Evolutionary conservation across 2,113 vertebrate genomes (phyloP).

Genomic region (Epinephelus lanceolatus): DNA sequence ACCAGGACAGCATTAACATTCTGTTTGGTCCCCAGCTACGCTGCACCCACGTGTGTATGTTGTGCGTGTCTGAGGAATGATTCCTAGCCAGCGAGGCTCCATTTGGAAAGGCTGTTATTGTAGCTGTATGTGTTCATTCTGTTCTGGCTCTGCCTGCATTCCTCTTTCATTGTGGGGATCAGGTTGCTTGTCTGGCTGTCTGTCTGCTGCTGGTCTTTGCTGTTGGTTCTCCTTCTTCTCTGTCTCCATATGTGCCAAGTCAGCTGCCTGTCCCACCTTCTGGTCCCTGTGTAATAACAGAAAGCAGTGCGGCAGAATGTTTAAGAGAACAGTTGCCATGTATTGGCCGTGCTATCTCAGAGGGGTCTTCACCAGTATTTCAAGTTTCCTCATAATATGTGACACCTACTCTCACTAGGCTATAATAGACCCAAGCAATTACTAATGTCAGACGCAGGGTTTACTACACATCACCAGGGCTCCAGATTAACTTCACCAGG

Average conservation of each 20-base stretch:
- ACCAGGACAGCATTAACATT: conserved; percentile 83
- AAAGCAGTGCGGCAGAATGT: conserved; percentile 32
- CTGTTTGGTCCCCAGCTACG: conserved; percentile 80
- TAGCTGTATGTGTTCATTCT: conserved; percentile 55
- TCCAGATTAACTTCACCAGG: background rate
- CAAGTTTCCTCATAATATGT: background rate
- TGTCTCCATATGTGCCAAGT: conserved; percentile 54
- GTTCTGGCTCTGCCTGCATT: conserved; percentile 49
- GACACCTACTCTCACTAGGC: background rate
- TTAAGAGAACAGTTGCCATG: conserved; percentile 10
- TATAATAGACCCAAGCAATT: background rate
- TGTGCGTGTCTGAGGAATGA: conserved; percentile 64
- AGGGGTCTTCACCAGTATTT: conserved; percentile 10
- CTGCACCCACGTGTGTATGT: conserved; percentile 70
- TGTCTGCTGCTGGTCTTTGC: conserved; percentile 47
- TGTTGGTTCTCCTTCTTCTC: conserved; percentile 42
- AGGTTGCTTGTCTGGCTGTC: conserved; percentile 57
- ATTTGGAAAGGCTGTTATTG: conserved; percentile 64
- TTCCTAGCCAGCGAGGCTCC: conserved; percentile 72
- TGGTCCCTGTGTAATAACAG: conserved; percentile 40
- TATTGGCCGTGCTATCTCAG: background rate
- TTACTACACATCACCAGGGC: conserved; percentile 3
- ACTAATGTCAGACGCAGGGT: background rate
- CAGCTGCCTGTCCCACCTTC: conserved; percentile 49
- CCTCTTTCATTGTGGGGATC: conserved; percentile 51